Evolutionary conservation across 2,888 invertebrate genomes (phyloP).

Genomic region (Rapana venosa): DNA sequence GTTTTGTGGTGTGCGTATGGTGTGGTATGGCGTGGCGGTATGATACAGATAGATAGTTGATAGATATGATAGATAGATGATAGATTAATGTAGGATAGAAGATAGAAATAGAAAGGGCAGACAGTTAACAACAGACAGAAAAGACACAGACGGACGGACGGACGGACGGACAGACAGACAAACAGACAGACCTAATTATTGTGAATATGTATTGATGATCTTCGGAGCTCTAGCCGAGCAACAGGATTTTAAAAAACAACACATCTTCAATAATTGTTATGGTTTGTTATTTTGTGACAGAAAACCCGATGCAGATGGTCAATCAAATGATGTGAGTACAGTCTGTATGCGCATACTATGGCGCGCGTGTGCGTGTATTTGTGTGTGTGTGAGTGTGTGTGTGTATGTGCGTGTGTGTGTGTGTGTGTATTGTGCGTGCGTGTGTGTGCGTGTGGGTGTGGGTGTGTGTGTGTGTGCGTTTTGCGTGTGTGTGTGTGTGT

Average conservation of each 20-base stretch:
- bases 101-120: neutral
- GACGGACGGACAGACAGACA: neutral
- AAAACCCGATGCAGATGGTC: neutral
- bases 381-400: neutral
- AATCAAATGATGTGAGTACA: neutral
- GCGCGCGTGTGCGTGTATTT: neutral
- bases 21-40: too few relatives aligned
- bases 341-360: neutral
- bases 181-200: neutral
- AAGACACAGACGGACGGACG: neutral
- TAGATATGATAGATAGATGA: too few relatives aligned
- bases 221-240: too few relatives aligned
- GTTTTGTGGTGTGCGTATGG: too few relatives aligned
- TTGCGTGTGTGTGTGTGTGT: neutral
- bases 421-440: neutral
- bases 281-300: neutral
- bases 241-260: too few relatives aligned
- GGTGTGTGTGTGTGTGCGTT: neutral
- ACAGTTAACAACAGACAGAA: too few relatives aligned
- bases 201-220: neutral
- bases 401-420: conserved; percentile 5
- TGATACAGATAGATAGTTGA: neutral
- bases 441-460: neutral
- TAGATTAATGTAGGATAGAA: too few relatives aligned
- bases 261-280: neutral